Conservation (phyloP, 2,113 vertebrate species). For the Castor canadensis region DNA sequence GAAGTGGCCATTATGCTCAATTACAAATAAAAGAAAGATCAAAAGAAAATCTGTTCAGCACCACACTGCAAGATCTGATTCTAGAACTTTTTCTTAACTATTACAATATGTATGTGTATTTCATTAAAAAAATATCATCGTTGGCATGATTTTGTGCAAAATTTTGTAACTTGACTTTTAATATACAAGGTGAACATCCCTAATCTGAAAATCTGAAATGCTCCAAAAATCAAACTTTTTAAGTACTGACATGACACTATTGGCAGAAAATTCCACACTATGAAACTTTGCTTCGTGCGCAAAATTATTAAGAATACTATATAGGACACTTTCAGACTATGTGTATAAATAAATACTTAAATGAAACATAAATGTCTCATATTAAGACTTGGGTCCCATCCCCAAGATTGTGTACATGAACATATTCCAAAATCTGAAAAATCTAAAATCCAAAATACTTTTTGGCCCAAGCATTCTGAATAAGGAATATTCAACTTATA, state of each 20-base stretch:
- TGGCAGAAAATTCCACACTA: neutral
- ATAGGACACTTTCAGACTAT: neutral
- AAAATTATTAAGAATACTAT: neutral
- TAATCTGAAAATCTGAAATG: neutral
- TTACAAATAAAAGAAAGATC: neutral
- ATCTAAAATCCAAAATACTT: neutral
- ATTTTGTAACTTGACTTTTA: neutral
- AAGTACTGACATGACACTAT: neutral
- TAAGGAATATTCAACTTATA: neutral
- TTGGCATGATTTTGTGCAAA: neutral
- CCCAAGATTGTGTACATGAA: neutral
- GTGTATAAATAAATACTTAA: neutral
- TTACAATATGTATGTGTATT: neutral
- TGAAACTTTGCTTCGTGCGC: neutral
- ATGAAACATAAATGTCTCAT: neutral
- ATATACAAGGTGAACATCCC: neutral
- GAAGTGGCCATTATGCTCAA: neutral
- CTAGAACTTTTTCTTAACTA: neutral
- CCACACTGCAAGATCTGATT: neutral
- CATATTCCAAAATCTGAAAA: neutral
- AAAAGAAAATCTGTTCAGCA: neutral
- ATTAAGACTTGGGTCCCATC: neutral
- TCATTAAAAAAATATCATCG: neutral
- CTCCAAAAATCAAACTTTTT: neutral
- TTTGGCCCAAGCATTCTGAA: neutral